Evolutionary conservation across 2,797 vertebrate genomes (phyloP).

Genomic region (Antennarius maculatus): DNA sequence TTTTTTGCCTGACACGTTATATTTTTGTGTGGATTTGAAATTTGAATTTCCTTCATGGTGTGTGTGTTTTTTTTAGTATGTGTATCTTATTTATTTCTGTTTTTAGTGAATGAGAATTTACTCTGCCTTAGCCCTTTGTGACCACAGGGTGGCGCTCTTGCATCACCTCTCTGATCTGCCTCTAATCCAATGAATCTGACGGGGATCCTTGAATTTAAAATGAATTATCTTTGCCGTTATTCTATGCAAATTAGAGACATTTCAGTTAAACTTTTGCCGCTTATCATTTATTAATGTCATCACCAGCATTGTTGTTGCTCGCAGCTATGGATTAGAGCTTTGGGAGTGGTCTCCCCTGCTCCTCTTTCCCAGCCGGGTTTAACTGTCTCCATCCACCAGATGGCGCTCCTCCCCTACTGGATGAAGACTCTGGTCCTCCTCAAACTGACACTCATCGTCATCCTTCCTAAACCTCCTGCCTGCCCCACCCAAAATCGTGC

Average conservation of each 20-base stretch:
- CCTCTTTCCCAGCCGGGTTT: neutral
- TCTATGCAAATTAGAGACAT: neutral
- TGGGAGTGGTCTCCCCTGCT: constrained; percentile 62
- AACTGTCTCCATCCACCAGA: constrained; percentile 56
- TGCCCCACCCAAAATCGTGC: constrained; percentile 77
- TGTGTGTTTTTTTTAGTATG: neutral
- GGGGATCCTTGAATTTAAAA: neutral
- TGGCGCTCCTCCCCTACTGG: constrained; percentile 59
- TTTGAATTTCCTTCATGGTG: too few species aligned
- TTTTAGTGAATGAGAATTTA: neutral
- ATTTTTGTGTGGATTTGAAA: too few species aligned
- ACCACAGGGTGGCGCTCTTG: constrained; percentile 51
- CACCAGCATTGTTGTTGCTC: neutral
- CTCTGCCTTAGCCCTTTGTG: constrained; percentile 14
- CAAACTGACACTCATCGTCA: constrained; percentile 49
- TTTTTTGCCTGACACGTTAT: neutral
- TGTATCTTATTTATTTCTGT: neutral
- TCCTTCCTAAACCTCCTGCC: constrained; percentile 54
- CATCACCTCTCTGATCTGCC: neutral
- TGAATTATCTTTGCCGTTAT: neutral
- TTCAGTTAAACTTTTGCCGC: neutral
- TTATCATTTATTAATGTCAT: constrained; percentile 1
- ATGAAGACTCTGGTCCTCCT: constrained; percentile 16
- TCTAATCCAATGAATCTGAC: neutral
- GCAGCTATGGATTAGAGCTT: neutral